A percentile compares a stretch with the other conserved stretches of the same genome.
phyloP scores from a whole-genome alignment of 1,140 invertebrate genomes.

The Ptiloglossa arizonensis region DNA sequence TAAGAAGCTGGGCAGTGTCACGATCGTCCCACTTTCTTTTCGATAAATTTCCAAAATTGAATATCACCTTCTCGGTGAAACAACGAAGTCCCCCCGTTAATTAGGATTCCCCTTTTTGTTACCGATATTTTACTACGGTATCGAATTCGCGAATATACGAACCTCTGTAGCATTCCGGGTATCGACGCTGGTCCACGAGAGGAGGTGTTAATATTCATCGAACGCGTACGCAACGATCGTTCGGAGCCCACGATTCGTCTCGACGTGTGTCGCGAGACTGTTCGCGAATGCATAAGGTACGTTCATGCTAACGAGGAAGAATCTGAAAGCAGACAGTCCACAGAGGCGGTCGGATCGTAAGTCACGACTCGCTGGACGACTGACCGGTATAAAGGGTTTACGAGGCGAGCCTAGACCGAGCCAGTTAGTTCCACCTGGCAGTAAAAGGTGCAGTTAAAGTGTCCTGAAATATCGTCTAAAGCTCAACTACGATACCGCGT shows the following conservation, averaged over 20 bases:
- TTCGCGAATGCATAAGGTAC: constrained; percentile 35
- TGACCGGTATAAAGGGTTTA: constrained; percentile 55
- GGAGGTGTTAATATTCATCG: constrained; percentile 38
- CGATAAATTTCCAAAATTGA: no score
- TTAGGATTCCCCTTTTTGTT: no score
- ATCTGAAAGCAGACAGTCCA: constrained; percentile 49
- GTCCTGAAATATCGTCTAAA: constrained; percentile 58
- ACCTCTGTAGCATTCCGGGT: no score
- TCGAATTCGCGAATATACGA: no score
- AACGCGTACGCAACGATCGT: constrained; percentile 13
- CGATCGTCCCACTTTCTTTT: no score
- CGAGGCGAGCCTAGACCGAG: constrained; percentile 54
- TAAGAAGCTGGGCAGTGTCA: no score
- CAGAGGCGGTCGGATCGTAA: constrained; percentile 52
- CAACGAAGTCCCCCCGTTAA: no score
- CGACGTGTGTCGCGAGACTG: constrained; percentile 31
- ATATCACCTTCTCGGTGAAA: no score
- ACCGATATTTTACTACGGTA: no score
- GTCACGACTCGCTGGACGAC: constrained; percentile 59
- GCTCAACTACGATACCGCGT: constrained; percentile 12
- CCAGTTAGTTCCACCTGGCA: constrained; percentile 63
- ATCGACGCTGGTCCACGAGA: not conserved
- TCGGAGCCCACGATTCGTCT: constrained; percentile 13
- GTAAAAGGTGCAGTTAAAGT: constrained; percentile 58
- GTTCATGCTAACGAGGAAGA: constrained; percentile 62